Conservation (phyloP, 2,888 invertebrate genomes). For the Corythucha ciliata region DNA sequence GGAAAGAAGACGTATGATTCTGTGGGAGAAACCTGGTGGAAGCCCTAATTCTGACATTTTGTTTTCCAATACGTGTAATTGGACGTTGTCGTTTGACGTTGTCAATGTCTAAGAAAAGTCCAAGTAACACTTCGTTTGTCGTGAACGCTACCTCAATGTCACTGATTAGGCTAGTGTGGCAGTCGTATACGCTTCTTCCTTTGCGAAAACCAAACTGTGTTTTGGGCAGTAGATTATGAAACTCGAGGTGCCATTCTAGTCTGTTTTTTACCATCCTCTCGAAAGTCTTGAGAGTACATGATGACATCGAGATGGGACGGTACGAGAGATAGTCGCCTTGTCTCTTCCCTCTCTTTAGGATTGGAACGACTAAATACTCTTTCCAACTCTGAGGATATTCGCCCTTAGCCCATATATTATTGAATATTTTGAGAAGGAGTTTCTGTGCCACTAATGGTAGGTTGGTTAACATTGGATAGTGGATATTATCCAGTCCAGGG, state of each 20-base stretch:
- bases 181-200: neutral
- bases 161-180: neutral
- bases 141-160: neutral
- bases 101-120: neutral
- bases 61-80: neutral
- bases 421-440: neutral
- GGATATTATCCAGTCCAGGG: neutral
- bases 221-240: neutral
- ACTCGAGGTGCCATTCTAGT: neutral
- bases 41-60: neutral
- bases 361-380: neutral
- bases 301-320: neutral
- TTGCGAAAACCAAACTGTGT: neutral
- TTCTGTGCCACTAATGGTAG: neutral
- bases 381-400: neutral
- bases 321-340: neutral
- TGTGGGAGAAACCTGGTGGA: neutral
- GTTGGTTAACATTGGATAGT: neutral
- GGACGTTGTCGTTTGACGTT: neutral
- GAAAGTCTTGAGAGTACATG: neutral
- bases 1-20: conserved; percentile 8
- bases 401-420: neutral
- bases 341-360: neutral
- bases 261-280: neutral
- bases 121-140: too few species aligned